Evolutionary conservation across 2,888 invertebrate genomes (phyloP), one percentile per base, ranked within the genome.

Genomic region (Torymus tubicola): DNA sequence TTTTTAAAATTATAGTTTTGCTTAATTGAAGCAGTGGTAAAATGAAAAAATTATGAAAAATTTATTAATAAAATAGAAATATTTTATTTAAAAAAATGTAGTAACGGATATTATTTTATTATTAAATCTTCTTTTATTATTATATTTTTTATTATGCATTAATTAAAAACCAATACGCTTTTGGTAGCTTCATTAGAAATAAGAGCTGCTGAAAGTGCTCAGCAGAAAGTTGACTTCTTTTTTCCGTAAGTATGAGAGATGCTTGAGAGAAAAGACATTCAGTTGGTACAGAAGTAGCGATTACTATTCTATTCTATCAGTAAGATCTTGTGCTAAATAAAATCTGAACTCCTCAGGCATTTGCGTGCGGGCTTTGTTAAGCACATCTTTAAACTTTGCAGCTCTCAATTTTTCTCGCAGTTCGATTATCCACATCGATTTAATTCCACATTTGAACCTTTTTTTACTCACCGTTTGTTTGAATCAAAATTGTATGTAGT

Each of bases 121-220:
- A n/a, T n/a, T n/a, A n/a, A n/a, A n/a, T n/a, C n/a, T n/a, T n/a
- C 0, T 2, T 8, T 18, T 11, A 16, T 58, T 18, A 58, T 58
- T 58, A 10, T 58, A 3, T 11, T 58, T 58, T 58, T 58, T n/a
- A 58, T 18, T n/a, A 58, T 58, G 1, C 10, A 58, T 58, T 58
- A 18, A 16, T 58, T 58, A 58, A 58, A 60, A 60, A 60, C 58
- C 58, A 60, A 8, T 60, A 60, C 18, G 16, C 58, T 60, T 18
- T 18, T 2, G 58, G 18, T 60, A 18, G 18, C 18, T 5, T 60
- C 2, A 8, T 60, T 2, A 60, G 5, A 60, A 60, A 60, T 8
- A 60, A 60, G 18, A 18, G 58, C n/a, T 18, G 16, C 10, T 60
- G 18, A 60, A 60, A 60, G 18, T 60, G 58, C 1, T 60, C 18